Base-by-base conservation (phyloP, 1,140 invertebrate species). In the Platyscapa corneri region DNA sequence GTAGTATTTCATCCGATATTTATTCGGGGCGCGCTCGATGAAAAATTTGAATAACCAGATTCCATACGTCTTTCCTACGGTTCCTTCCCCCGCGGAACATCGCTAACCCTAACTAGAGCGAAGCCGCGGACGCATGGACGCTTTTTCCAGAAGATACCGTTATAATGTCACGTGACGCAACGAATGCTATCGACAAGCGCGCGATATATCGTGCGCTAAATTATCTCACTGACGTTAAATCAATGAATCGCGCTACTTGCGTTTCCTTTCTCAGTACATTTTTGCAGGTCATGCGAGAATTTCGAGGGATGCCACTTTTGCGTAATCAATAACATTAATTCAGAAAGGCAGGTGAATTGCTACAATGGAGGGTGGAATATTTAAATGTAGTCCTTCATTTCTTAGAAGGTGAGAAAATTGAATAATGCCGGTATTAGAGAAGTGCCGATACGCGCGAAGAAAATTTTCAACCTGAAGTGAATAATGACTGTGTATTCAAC, bases 111-210 rank as follows among this genome's bases (percentile, higher is more conserved):
- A 7, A 18, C 30, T 16, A 16, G n/a, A 37, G 37, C 30, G 39
- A 42, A 74, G 30, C 16, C 23, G 23, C 5, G 20, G 20, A 3
- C 34, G 70, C 81, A 34, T 1, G 16, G 14, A 10, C 46, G 27
- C 7, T 53, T 75, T 46, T 83, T 77, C 30, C 56, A 80, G 74
- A 90, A 90, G 90, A 90, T 91, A 89, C 87, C 88, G 88, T 90
- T 91, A 90, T 90, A 91, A 90, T 90, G 88, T 86, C 88, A 88
- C 87, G 60, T 30, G 90, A 91, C 89, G 89, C 90, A 89, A 90
- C 90, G 89, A 90, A 90, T 91, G 90, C 86, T 91, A 91, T 91
- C 90, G 91, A 91, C 90, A 91, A 90, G 87, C 84, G 30, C 27
- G 77, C 88, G 89, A 91, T 91, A 89, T 91, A 91, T 90, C 88